A percentile compares a stretch with the other conserved stretches of the same genome.
Conservation (phyloP, 2,888 invertebrate genomes). For the Drosophila robusta region DNA sequence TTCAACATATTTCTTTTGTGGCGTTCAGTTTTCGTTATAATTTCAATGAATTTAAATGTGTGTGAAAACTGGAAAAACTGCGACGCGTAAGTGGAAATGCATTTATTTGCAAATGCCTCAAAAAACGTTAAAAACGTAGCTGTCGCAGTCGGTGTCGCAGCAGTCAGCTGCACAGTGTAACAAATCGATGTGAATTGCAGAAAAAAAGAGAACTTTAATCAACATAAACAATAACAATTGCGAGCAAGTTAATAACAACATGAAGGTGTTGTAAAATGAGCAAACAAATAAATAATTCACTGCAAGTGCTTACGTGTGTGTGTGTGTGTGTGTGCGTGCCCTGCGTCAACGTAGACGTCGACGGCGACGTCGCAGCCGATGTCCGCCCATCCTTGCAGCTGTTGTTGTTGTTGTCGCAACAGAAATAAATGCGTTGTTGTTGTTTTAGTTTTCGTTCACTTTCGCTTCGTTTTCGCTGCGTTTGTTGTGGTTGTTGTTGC, state of each 20-base stretch:
- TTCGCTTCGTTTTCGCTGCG: slow-evolving; percentile 65
- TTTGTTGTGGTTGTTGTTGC: slow-evolving; percentile 36
- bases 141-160: slow-evolving; percentile 19
- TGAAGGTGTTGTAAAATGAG: slow-evolving; percentile 20
- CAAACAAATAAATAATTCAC: slow-evolving; percentile 13
- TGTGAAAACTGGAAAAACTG: slow-evolving; percentile 29
- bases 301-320: slow-evolving; percentile 15
- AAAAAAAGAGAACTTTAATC: slow-evolving; percentile 2
- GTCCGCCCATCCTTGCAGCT: slow-evolving; percentile 73
- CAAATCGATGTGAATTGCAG: slow-evolving; percentile 68
- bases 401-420: slow-evolving; percentile 52
- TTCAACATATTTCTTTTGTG: slow-evolving; percentile 67
- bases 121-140: slow-evolving; percentile 13
- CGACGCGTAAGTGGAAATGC: background rate
- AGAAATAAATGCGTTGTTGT: slow-evolving; percentile 46
- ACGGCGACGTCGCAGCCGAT: slow-evolving; percentile 20
- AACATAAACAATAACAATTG: slow-evolving; percentile 25
- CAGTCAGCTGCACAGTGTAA: slow-evolving; percentile 65
- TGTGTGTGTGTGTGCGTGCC: slow-evolving; percentile 29
- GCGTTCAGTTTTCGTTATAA: slow-evolving; percentile 58
- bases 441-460: slow-evolving; percentile 58
- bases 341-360: slow-evolving; percentile 31
- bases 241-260: slow-evolving; percentile 25
- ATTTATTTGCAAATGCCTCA: background rate
- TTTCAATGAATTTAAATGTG: slow-evolving; percentile 61